Evolutionary conservation across 2,888 invertebrate species (phyloP).

Genomic region (Lysandra coridon): DNA sequence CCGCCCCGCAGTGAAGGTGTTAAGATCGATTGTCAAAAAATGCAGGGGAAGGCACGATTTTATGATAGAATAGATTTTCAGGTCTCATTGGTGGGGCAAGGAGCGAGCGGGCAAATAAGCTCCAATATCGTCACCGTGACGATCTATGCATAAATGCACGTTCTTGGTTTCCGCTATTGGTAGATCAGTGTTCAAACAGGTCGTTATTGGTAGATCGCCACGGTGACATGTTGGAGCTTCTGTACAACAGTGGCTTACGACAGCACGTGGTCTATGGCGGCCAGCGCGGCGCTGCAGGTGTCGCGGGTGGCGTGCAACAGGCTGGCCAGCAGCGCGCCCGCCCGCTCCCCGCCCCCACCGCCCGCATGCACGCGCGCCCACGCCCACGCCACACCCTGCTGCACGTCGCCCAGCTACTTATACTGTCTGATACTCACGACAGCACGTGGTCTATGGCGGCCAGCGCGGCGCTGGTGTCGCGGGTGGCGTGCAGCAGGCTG

Average conservation of each 20-base stretch:
- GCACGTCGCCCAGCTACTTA: slow-evolving; percentile 80
- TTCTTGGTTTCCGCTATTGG: too few relatives aligned
- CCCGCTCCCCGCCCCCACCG: slow-evolving; percentile 87
- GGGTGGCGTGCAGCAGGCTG: slow-evolving; percentile 83
- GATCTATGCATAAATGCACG: too few relatives aligned
- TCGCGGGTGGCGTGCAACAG: slow-evolving; percentile 84
- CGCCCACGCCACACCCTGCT: slow-evolving; percentile 86
- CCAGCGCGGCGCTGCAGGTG: slow-evolving; percentile 82
- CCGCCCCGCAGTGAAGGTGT: too few relatives aligned
- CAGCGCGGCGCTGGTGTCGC: slow-evolving; percentile 85
- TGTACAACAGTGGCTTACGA: slow-evolving; percentile 74
- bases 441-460: slow-evolving; percentile 86
- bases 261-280: slow-evolving; percentile 85
- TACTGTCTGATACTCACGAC: slow-evolving; percentile 76
- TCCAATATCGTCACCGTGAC: too few relatives aligned
- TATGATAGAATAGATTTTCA: too few relatives aligned
- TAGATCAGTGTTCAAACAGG: too few relatives aligned
- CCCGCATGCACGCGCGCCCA: slow-evolving; percentile 86
- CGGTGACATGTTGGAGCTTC: too few relatives aligned
- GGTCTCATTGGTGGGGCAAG: too few relatives aligned
- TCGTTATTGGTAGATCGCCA: too few relatives aligned
- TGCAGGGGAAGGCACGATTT: too few relatives aligned
- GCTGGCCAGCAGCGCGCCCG: slow-evolving; percentile 86
- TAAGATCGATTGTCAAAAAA: too few relatives aligned
- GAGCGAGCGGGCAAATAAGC: too few relatives aligned